Percentiles rank a stretch among this genome's conserved stretches.
phyloP scores from a whole-genome alignment of 2,113 vertebrate genomes.

The Saguinus midas region DNA sequence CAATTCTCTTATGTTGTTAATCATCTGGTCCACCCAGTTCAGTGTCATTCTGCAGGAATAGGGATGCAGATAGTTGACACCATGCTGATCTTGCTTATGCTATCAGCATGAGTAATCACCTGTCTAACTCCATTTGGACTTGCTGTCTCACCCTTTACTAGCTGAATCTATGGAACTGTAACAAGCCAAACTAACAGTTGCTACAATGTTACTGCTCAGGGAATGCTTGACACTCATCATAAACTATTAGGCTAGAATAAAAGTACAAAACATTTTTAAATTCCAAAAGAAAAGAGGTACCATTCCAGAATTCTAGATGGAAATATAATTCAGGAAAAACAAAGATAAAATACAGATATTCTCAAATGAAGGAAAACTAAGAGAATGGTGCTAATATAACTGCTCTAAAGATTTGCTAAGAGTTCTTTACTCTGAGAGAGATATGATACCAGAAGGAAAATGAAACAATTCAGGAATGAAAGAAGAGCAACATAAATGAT shows the following conservation, averaged over 20 bases:
- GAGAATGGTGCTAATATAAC: neutral
- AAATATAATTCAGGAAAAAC: slow-evolving; percentile 1
- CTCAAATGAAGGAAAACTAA: neutral
- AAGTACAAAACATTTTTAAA: neutral
- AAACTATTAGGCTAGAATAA: neutral
- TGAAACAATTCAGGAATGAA: neutral
- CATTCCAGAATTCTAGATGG: neutral
- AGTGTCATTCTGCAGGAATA: neutral
- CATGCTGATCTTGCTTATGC: neutral
- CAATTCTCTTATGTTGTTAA: neutral
- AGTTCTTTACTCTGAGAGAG: neutral
- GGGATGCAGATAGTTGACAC: neutral
- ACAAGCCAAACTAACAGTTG: neutral
- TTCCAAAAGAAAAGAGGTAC: neutral
- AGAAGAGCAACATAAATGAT: neutral
- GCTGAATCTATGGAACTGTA: neutral
- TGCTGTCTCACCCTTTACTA: neutral
- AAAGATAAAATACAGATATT: neutral
- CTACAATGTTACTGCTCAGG: neutral
- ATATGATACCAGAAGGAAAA: neutral
- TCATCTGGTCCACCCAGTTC: neutral
- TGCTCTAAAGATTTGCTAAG: neutral
- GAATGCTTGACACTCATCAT: neutral
- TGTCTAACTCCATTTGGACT: neutral
- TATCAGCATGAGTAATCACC: neutral